Base-by-base conservation (phyloP, 1,140 invertebrate genomes). In the Ips typographus region DNA sequence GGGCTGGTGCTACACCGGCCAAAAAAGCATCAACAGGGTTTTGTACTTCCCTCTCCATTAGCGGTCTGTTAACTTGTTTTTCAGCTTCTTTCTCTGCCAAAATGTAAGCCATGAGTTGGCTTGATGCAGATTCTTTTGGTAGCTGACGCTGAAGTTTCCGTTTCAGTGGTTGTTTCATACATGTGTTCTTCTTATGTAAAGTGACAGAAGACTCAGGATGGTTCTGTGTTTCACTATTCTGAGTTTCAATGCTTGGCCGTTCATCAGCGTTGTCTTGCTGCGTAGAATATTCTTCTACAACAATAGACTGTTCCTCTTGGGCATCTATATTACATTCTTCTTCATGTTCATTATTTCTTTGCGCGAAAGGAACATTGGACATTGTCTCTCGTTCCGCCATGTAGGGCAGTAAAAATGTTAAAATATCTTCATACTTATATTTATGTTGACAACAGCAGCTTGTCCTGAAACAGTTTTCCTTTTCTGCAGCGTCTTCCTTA, bases 101-200 rank as follows among this genome's bases (percentile, higher is more conserved):
- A 38, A 69, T 67, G 56, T 71, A 71, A 22, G 52, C 39, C 69
- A 71, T 71, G 8, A 71, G 67, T 44, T 69, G 67, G 53, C 67
- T 69, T 40, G 67, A 39, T 40, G 67, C 63, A 55, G 55, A 69
- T 49, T 58, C 56, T 22, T 22, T 22, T 22, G 22, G 22, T 22
- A 22, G 22, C 40, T 49, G 51, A 8, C 52, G 51, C 42, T 67
- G 65, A 41, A n/a, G 44, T 65, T 56, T 65, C 65, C 38, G 8
- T 36, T 68, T 68, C 43, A 22, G 22, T 22, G 22, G 22, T 22
- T 22, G 22, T 22, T 22, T 22, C 22, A 47, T n/a, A 47, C 4
- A 47, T n/a, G 43, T 47, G 43, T 47, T 47, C 43, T 47, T 47
- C 8, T 47, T 47, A 47, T 65, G 36, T 7, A 40, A 42, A 40